These are phyloP conservation scores for Procavia capensis DNA, from an alignment of 2,113 vertebrate species.

Conservation along the genomic window DNA sequence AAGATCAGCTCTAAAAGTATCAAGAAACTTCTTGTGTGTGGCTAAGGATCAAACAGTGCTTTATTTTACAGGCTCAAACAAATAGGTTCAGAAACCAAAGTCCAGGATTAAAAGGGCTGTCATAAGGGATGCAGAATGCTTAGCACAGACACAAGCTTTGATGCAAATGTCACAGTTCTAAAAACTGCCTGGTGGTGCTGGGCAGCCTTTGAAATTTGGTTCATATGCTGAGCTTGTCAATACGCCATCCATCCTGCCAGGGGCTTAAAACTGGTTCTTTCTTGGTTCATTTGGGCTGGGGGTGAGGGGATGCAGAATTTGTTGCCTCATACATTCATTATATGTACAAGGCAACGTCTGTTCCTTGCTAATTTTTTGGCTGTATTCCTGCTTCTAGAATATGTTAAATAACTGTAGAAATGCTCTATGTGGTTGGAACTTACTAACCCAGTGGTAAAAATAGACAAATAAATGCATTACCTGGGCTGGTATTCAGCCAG, in stretches of 20 bases:
- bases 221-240: slow-evolving; percentile 65
- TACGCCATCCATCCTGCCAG: slow-evolving; percentile 53
- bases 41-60: slow-evolving; percentile 72
- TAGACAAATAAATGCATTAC: neutral
- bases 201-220: slow-evolving; percentile 72
- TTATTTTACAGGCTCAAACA: slow-evolving; percentile 65
- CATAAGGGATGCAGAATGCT: slow-evolving; percentile 68
- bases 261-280: slow-evolving; percentile 73
- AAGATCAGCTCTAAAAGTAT: neutral
- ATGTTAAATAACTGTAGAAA: slow-evolving; percentile 74
- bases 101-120: slow-evolving; percentile 63
- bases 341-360: slow-evolving; percentile 75
- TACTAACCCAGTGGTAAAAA: slow-evolving; percentile 55
- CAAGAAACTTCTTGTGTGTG: slow-evolving; percentile 57
- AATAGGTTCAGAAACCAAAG: slow-evolving; percentile 65
- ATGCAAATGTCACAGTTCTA: slow-evolving; percentile 67
- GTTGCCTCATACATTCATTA: slow-evolving; percentile 73
- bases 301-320: slow-evolving; percentile 54
- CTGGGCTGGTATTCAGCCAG: slow-evolving; percentile 15
- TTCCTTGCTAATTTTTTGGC: slow-evolving; percentile 67
- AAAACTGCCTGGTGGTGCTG: slow-evolving; percentile 35
- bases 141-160: slow-evolving; percentile 62
- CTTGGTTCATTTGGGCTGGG: slow-evolving; percentile 60
- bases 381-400: slow-evolving; percentile 57
- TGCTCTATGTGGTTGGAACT: slow-evolving; percentile 53